phyloP scores from a whole-genome alignment of 1,140 invertebrate genomes.

The Drosophila prosaltans region DNA sequence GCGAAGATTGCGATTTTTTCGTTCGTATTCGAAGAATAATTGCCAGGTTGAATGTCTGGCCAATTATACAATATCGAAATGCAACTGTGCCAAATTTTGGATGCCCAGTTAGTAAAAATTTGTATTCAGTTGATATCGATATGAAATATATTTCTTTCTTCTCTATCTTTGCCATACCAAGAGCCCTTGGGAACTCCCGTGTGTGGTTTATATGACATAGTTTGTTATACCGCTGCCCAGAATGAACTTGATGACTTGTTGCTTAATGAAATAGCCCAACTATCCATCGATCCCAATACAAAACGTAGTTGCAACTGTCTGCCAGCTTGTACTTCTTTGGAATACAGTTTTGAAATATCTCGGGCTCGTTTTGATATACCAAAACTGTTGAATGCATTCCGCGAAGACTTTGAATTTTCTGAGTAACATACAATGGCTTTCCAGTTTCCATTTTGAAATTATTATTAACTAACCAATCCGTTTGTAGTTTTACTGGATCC shows the following conservation, averaged over 20 bases:
- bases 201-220: constrained; percentile 56
- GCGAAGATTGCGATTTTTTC: constrained; percentile 86
- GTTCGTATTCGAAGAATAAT: constrained; percentile 89
- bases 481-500: constrained; percentile 54
- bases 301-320: constrained; percentile 85
- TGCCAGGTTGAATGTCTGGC: constrained; percentile 90
- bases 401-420: constrained; percentile 60
- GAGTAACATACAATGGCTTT: constrained; percentile 52
- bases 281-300: constrained; percentile 43
- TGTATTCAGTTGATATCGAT: no score
- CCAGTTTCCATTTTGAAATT: background rate
- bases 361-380: constrained; percentile 82
- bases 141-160: background rate
- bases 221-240: constrained; percentile 72
- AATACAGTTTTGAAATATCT: constrained; percentile 87
- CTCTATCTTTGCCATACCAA: background rate
- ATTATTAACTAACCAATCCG: background rate
- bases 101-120: constrained; percentile 86
- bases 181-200: constrained; percentile 66
- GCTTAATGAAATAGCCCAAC: constrained; percentile 66
- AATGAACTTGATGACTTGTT: constrained; percentile 70
- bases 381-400: constrained; percentile 63
- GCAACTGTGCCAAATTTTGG: constrained; percentile 87
- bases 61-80: constrained; percentile 88
- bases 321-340: constrained; percentile 87